These are phyloP conservation scores for Marasmarcha lunaedactyla DNA, from an alignment of 2,888 invertebrate genomes.

Conservation along the genomic window DNA sequence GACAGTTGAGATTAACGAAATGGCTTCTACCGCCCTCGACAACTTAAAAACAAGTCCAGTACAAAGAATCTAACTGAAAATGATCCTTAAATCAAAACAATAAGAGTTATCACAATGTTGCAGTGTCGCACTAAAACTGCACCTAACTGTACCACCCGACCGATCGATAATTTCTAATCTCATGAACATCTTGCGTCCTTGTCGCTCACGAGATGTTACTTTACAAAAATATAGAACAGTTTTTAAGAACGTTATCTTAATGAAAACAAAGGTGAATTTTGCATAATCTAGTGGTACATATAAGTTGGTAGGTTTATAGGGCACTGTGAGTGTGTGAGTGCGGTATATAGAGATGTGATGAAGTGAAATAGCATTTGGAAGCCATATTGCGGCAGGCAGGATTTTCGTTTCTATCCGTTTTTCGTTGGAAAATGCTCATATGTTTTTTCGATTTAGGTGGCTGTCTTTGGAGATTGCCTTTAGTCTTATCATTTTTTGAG, in stretches of 20 bases:
- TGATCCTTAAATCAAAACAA: too few species aligned
- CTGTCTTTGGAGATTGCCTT: too few species aligned
- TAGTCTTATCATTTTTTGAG: too few species aligned
- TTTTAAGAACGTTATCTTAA: conserved; percentile 2
- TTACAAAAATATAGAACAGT: conserved; percentile 17
- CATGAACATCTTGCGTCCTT: conserved; percentile 49
- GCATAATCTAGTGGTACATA: neutral
- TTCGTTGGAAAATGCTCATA: too few species aligned
- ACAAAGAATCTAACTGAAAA: too few species aligned
- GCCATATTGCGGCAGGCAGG: neutral
- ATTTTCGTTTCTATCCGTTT: neutral
- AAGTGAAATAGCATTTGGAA: neutral
- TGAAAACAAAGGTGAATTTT: neutral
- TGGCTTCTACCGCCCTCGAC: conserved; percentile 33
- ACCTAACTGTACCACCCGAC: conserved; percentile 4
- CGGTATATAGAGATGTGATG: neutral
- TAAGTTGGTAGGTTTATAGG: neutral
- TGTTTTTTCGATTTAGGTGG: too few species aligned
- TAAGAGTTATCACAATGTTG: too few species aligned
- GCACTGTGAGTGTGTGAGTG: neutral
- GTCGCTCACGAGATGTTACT: conserved; percentile 43
- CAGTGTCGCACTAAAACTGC: too few species aligned
- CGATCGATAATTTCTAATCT: conserved; percentile 58
- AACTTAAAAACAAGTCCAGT: neutral
- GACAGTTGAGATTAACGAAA: conserved; percentile 56